Conservation (phyloP, 2,888 invertebrate genomes). For the Hirudinaria manillensis region DNA sequence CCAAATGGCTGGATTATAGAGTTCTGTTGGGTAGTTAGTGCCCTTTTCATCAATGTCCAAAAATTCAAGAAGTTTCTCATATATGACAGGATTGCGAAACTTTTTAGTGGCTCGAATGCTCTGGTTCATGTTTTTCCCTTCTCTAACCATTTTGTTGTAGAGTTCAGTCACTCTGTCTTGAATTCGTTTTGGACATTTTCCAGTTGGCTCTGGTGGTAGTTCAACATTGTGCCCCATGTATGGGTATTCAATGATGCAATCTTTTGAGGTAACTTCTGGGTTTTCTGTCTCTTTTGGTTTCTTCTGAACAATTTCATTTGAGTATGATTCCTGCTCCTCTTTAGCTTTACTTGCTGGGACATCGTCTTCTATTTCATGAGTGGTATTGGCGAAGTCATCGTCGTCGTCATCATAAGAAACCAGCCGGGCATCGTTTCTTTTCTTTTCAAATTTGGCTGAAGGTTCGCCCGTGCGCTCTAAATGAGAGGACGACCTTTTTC, state of each 20-base stretch:
- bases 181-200: conserved; percentile 32
- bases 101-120: conserved; percentile 78
- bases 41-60: conserved; percentile 92
- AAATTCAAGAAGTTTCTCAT: conserved; percentile 88
- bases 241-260: background rate
- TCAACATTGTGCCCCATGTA: conserved; percentile 16
- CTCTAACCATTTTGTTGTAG: conserved; percentile 64
- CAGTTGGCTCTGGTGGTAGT: conserved; percentile 31
- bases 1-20: conserved; percentile 88
- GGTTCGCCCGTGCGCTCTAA: background rate
- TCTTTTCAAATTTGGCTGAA: conserved; percentile 11
- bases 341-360: background rate
- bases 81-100: conserved; percentile 77
- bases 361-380: conserved; percentile 6
- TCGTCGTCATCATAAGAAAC: conserved; percentile 30
- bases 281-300: too few species aligned
- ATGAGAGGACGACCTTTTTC: conserved; percentile 11
- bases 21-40: conserved; percentile 86
- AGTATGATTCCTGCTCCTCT: background rate
- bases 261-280: background rate
- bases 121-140: conserved; percentile 79
- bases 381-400: background rate
- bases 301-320: too few species aligned
- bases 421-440: conserved; percentile 9
- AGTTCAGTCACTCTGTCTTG: conserved; percentile 57